Conservation (phyloP, 2,113 vertebrate species). For the Tragelaphus imberbis region DNA sequence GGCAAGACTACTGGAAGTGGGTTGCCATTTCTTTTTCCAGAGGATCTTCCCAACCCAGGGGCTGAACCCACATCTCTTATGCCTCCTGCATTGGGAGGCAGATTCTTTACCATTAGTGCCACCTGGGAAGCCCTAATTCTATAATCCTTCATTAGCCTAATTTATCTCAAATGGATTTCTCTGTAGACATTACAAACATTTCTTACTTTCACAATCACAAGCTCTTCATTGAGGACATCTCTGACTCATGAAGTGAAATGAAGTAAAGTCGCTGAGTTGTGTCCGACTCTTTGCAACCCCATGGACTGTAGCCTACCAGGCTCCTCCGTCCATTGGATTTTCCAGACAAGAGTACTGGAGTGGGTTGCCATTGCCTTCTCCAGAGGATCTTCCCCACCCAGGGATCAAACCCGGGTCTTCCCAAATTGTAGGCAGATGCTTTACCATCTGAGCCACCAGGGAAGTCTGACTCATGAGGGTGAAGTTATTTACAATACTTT, state of each 20-base stretch:
- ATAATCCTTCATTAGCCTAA: background rate
- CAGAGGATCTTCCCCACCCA: background rate
- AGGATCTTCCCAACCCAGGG: background rate
- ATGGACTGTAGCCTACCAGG: background rate
- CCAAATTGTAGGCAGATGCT: background rate
- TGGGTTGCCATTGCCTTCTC: background rate
- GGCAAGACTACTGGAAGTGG: background rate
- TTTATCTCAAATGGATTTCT: background rate
- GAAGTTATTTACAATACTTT: constrained; percentile 27
- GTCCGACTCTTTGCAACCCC: background rate
- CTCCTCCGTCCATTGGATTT: background rate
- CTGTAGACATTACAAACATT: background rate
- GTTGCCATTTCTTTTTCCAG: background rate
- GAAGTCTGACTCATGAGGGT: background rate
- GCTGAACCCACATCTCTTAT: background rate
- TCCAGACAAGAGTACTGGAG: background rate
- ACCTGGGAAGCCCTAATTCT: background rate
- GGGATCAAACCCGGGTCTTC: background rate
- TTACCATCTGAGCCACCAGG: background rate
- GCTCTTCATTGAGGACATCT: background rate
- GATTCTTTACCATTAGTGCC: background rate
- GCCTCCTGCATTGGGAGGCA: background rate
- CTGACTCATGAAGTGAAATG: background rate
- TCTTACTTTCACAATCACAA: background rate
- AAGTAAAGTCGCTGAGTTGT: fast-evolving